A percentile compares a stretch with the other conserved stretches of the same genome.
phyloP scores from a whole-genome alignment of 2,888 invertebrate genomes.

The Diarsia brunnea region DNA sequence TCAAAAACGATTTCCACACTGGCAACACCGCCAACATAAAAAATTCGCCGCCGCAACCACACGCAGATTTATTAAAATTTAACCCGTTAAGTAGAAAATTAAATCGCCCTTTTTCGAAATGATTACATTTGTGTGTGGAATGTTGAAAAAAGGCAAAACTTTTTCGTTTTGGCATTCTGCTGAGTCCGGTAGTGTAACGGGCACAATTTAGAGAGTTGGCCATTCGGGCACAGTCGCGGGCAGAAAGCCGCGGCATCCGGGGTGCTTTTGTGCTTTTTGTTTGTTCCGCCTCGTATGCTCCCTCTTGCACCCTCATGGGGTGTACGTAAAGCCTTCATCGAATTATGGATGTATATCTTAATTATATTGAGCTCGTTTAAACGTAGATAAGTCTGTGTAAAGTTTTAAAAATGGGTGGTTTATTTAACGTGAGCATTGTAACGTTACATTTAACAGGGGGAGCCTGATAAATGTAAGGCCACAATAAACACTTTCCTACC shows the following conservation, averaged over 20 bases:
- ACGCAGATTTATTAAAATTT: constrained; percentile 61
- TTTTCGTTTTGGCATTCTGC: constrained; percentile 65
- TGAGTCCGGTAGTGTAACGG: constrained; percentile 54
- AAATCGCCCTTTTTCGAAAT: constrained; percentile 62
- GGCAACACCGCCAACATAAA: constrained; percentile 37
- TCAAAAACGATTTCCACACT: constrained; percentile 20
- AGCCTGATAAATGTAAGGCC: too few species aligned
- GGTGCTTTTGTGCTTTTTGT: constrained; percentile 64
- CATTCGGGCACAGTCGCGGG: constrained; percentile 40
- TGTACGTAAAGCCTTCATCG: constrained; percentile 41
- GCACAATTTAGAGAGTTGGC: constrained; percentile 63
- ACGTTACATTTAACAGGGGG: too few species aligned
- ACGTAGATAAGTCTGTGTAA: not conserved
- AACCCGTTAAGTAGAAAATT: constrained; percentile 60
- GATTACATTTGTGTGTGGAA: constrained; percentile 58
- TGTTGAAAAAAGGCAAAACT: constrained; percentile 58
- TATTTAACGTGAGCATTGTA: not conserved
- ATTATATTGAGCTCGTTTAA: constrained; percentile 32
- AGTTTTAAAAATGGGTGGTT: not conserved
- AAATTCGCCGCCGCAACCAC: constrained; percentile 40
- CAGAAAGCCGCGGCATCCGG: constrained; percentile 67
- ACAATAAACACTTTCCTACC: too few species aligned
- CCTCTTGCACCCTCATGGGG: constrained; percentile 9
- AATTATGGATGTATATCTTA: constrained; percentile 47
- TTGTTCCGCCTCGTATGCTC: constrained; percentile 34